A percentile compares a stretch with the other conserved stretches of the same genome.
phyloP scores from a whole-genome alignment of 2,113 vertebrate genomes.

The Rhizomys pruinosus region DNA sequence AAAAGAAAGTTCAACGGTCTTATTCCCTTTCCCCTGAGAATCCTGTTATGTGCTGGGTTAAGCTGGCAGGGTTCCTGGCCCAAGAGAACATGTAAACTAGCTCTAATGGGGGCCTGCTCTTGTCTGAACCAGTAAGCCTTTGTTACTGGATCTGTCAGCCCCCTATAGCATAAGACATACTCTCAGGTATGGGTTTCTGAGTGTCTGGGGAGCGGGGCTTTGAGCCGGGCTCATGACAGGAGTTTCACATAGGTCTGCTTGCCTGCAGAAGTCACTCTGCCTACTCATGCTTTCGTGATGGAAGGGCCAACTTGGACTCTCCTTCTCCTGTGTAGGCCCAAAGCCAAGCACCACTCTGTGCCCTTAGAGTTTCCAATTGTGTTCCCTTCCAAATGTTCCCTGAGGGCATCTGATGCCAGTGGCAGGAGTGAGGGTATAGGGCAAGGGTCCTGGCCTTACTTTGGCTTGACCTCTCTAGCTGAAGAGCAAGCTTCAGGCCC shows the following conservation, averaged over 20 bases:
- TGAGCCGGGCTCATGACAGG: background rate
- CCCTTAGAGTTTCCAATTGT: background rate
- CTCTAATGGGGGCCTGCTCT: background rate
- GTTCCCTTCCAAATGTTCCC: background rate
- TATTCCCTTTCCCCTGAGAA: background rate
- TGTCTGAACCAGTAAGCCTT: background rate
- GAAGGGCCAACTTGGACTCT: background rate
- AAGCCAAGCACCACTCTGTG: background rate
- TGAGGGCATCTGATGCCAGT: background rate
- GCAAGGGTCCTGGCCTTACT: background rate
- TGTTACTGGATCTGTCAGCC: fast-evolving
- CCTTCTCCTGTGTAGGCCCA: background rate
- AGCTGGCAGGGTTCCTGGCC: background rate
- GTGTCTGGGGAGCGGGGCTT: background rate
- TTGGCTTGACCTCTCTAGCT: background rate
- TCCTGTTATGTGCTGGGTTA: no score
- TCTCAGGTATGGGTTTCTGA: background rate
- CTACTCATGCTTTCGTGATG: background rate
- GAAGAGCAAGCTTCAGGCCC: background rate
- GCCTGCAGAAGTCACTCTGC: background rate
- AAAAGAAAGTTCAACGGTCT: background rate
- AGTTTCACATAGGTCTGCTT: background rate
- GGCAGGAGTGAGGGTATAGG: background rate
- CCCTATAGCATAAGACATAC: background rate
- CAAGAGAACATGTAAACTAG: background rate